Base-by-base conservation (phyloP, 1,140 invertebrate genomes). In the Formica exsecta region DNA sequence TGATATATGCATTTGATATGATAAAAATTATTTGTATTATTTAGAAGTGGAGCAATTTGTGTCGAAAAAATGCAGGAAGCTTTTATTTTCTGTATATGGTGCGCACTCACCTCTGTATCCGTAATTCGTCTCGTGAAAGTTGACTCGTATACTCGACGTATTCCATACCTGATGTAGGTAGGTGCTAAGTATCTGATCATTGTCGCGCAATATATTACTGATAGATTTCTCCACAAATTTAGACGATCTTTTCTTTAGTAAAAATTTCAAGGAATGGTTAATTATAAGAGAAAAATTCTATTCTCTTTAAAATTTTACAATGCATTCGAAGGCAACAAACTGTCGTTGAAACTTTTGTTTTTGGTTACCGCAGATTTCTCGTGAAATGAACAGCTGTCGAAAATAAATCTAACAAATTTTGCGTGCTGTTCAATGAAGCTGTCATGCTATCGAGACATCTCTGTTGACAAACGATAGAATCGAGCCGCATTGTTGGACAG, bases 11-110 rank as follows among this genome's bases (percentile, higher is more conserved):
- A 13, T 61, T 32, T 64, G 54, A 11, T 41, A 41, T 36, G 11
- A 54, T 29, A 44, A 41, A 36, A 81, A 88, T 92, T 90, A 90
- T 92, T 92, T 92, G 85, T 89, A 92, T 92, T 89, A 92, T 88
- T 90, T 90, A 86, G 80, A 91, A 89, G 80, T 86, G 73, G 59
- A 87, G 77, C 81, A 76, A 87, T 90, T 89, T 87, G 83, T 68
- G 86, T 59, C 13, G 71, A 66, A 54, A 89, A 87, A 87, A 66
- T 54, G 73, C 86, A 66, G n/a, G 6, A 3, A 87, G 89, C 91
- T 51, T 91, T 92, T 8, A 70, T 1, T 73, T 19, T 91, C 89
- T 86, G 51, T 91, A 86, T 86, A 92, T 87, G 85, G 89, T 11
- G n/a, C 64, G 32, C n/a, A 22, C 16, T 48, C 38, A 59, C 7